A percentile compares a stretch with the other conserved stretches of the same genome.
Evolutionary conservation across 2,113 vertebrate species (phyloP).

Genomic region (Charina bottae): DNA sequence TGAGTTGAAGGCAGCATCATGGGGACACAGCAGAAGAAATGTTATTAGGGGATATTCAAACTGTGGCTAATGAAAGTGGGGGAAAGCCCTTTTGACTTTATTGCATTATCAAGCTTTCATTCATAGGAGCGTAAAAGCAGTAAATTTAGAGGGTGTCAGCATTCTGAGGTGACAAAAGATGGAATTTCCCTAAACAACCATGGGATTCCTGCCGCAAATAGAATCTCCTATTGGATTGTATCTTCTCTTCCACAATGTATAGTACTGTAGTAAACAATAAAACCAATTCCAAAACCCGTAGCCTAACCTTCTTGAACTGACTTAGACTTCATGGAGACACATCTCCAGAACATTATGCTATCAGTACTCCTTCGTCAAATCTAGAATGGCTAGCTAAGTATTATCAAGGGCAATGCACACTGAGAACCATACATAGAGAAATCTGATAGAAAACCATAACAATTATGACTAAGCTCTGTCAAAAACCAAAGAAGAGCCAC

Average conservation of each 20-base stretch:
- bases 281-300: not conserved
- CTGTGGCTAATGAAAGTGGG: not conserved
- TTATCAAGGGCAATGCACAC: not conserved
- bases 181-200: no score
- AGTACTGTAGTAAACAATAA: not conserved
- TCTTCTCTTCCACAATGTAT: not conserved
- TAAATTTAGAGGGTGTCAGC: not conserved
- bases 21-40: no score
- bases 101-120: not conserved
- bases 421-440: not conserved
- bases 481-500: not conserved
- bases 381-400: not conserved
- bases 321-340: not conserved
- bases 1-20: no score
- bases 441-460: not conserved
- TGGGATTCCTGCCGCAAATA: not conserved
- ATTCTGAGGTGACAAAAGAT: not conserved
- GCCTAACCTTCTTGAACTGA: not conserved
- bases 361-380: not conserved
- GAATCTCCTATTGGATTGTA: not conserved
- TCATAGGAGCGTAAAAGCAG: not conserved
- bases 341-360: not conserved
- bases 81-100: not conserved
- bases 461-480: not conserved
- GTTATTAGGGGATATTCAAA: no score